Conservation (phyloP, 2,888 invertebrate genomes). For the Meliscaeva auricollis region DNA sequence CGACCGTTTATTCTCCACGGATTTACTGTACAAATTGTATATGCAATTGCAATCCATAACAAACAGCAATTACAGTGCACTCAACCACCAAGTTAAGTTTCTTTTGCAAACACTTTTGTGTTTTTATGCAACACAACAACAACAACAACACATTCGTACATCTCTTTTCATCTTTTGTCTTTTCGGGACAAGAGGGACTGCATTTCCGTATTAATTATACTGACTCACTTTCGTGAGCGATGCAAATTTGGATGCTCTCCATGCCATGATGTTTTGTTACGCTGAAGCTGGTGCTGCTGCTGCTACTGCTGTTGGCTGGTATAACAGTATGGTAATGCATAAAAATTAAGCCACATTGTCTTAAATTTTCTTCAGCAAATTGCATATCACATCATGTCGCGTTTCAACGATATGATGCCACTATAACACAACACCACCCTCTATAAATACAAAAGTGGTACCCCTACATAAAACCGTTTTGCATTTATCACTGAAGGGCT, state of each 20-base stretch:
- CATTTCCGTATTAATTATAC: constrained; percentile 59
- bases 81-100: constrained; percentile 23
- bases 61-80: constrained; percentile 46
- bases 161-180: constrained; percentile 33
- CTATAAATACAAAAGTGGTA: constrained; percentile 36
- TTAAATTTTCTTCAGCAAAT: constrained; percentile 36
- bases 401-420: constrained; percentile 26
- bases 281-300: background rate
- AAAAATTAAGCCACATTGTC: constrained; percentile 41
- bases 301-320: too few relatives aligned
- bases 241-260: constrained; percentile 58
- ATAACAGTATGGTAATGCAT: constrained; percentile 16
- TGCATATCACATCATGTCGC: constrained; percentile 29
- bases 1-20: constrained; percentile 39
- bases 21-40: constrained; percentile 32
- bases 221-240: constrained; percentile 18
- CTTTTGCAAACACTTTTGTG: constrained; percentile 23
- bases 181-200: constrained; percentile 35
- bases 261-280: constrained; percentile 17
- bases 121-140: constrained; percentile 29
- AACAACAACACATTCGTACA: background rate
- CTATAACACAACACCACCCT: background rate
- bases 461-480: constrained; percentile 30
- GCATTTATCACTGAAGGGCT: constrained; percentile 25
- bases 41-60: constrained; percentile 55